phyloP scores from a whole-genome alignment of 2,888 invertebrate species.

The Ptilodon capucinus region DNA sequence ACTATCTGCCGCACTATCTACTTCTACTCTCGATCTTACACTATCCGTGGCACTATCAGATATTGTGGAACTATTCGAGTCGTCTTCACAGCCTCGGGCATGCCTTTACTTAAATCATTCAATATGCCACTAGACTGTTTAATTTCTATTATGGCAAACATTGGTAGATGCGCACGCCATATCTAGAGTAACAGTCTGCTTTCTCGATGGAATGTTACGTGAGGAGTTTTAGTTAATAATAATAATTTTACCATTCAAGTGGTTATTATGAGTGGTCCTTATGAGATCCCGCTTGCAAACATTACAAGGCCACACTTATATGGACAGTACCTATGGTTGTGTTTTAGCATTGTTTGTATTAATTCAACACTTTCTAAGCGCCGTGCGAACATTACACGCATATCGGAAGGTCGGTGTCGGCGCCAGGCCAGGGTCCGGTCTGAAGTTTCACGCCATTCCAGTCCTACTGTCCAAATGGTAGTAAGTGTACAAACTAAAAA shows the following conservation, averaged over 20 bases:
- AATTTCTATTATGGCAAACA: no score
- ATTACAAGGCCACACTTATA: neutral
- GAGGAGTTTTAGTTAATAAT: no score
- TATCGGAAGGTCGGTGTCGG: conserved; percentile 2
- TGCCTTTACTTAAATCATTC: no score
- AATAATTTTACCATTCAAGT: no score
- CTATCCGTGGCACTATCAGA: neutral
- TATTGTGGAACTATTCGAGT: no score
- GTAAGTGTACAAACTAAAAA: neutral
- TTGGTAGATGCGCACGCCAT: no score
- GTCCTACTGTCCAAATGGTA: neutral
- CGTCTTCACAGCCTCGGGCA: no score
- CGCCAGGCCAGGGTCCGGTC: conserved; percentile 13
- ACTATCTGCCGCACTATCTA: neutral
- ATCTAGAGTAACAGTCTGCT: no score
- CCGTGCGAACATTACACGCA: neutral
- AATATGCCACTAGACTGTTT: no score
- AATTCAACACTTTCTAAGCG: neutral
- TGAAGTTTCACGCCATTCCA: conserved; percentile 11
- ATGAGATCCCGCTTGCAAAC: no score
- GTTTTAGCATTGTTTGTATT: neutral
- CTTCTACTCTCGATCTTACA: neutral
- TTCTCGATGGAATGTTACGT: no score
- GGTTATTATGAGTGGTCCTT: no score
- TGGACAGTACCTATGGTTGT: neutral